phyloP scores from a whole-genome alignment of 2,888 invertebrate genomes.

The Synanthedon formicaeformis region DNA sequence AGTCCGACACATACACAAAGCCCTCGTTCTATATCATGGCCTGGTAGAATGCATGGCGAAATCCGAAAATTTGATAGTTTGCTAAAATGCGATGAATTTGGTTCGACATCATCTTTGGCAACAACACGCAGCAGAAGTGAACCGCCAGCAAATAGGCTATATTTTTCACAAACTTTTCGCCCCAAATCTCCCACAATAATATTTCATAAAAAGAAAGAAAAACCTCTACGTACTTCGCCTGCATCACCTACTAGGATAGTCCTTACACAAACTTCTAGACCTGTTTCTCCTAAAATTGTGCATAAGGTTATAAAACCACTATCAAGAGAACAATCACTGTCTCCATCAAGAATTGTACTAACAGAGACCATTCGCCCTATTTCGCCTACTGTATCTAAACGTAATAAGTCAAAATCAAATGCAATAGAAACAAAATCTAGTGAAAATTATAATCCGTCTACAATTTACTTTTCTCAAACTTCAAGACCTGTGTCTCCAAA shows the following conservation, averaged over 20 bases:
- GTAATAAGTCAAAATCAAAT: conserved; percentile 16
- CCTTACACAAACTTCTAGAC: conserved; percentile 43
- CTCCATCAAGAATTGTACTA: conserved; percentile 43
- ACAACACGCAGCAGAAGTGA: conserved; percentile 74
- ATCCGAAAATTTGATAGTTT: conserved; percentile 62
- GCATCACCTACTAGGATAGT: conserved; percentile 38
- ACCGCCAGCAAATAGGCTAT: conserved; percentile 68
- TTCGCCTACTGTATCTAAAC: conserved; percentile 34
- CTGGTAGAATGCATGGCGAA: conserved; percentile 67
- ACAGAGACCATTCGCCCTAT: conserved; percentile 49
- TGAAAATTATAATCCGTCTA: conserved; percentile 28
- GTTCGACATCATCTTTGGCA: conserved; percentile 57
- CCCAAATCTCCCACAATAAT: conserved; percentile 53
- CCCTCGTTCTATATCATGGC: conserved; percentile 72
- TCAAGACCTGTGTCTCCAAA: conserved; percentile 55
- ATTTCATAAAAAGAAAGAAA: conserved; percentile 27
- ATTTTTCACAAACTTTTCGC: conserved; percentile 62
- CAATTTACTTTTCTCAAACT: conserved; percentile 49
- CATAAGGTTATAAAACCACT: conserved; percentile 17
- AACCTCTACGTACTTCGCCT: conserved; percentile 4
- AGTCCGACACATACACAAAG: conserved; percentile 66
- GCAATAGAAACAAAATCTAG: conserved; percentile 13
- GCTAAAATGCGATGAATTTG: conserved; percentile 47
- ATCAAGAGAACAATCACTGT: conserved; percentile 22
- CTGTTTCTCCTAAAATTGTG: conserved; percentile 43